Evolutionary conservation across 2,797 vertebrate species (phyloP).

Genomic region (Syndactyla subalaris): DNA sequence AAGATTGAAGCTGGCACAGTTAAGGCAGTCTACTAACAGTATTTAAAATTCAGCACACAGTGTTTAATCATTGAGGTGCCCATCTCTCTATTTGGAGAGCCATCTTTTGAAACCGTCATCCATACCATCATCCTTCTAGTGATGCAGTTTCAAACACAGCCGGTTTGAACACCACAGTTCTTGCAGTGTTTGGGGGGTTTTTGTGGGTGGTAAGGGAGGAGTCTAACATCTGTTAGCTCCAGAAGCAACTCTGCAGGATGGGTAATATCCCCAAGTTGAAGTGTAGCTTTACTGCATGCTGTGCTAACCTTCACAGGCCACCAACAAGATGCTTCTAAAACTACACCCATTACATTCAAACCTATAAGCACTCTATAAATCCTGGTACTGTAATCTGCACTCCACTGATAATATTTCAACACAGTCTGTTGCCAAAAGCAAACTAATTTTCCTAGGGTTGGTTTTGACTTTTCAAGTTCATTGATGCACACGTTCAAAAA

Average conservation of each 20-base stretch:
- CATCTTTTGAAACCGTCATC: background rate
- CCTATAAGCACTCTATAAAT: background rate
- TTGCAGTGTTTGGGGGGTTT: background rate
- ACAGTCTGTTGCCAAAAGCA: background rate
- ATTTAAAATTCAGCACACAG: conserved; percentile 11
- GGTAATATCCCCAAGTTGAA: background rate
- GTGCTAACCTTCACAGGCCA: background rate
- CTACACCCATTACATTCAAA: background rate
- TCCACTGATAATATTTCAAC: background rate
- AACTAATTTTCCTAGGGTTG: background rate
- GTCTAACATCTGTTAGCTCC: background rate
- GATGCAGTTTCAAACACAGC: background rate
- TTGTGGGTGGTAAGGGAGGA: background rate
- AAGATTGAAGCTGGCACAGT: background rate
- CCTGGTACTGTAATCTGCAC: background rate
- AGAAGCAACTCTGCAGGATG: background rate
- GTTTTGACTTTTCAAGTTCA: background rate
- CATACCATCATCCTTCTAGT: background rate
- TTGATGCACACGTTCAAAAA: background rate
- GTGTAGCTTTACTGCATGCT: background rate
- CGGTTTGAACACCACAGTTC: background rate
- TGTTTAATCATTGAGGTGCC: background rate
- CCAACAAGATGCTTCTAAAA: background rate
- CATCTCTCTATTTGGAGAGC: background rate
- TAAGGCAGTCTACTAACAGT: conserved; percentile 28